Evolutionary conservation across 2,113 vertebrate species (phyloP).

Genomic region (Pangasianodon gigas): DNA sequence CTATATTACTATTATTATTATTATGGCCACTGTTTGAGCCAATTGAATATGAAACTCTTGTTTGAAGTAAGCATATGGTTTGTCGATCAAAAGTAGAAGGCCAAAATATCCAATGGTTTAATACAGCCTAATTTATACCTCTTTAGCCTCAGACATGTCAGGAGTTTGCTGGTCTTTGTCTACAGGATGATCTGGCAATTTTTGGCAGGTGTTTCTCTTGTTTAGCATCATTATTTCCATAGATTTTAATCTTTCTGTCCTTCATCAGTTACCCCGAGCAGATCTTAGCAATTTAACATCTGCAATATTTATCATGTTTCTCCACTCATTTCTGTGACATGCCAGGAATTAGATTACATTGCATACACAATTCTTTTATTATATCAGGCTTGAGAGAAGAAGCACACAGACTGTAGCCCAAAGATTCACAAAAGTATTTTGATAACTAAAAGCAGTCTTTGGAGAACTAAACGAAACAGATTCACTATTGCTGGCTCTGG

Average conservation of each 20-base stretch:
- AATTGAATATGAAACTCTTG: slow-evolving; percentile 71
- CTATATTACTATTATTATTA: slow-evolving; percentile 54
- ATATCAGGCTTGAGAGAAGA: slow-evolving; percentile 2
- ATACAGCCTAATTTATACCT: slow-evolving; percentile 67
- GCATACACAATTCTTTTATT: slow-evolving; percentile 13
- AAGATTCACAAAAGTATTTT: not conserved
- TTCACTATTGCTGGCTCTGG: slow-evolving; percentile 36
- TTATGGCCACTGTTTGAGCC: slow-evolving; percentile 67
- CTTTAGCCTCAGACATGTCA: slow-evolving; percentile 54
- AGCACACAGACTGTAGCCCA: not conserved
- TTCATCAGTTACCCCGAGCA: slow-evolving; percentile 15
- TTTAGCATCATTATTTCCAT: slow-evolving; percentile 46
- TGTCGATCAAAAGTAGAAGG: slow-evolving; percentile 66
- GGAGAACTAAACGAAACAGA: slow-evolving; percentile 37
- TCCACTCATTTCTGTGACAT: slow-evolving; percentile 11
- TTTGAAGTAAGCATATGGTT: slow-evolving; percentile 70
- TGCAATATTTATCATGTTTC: slow-evolving; percentile 9
- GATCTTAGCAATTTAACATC: slow-evolving; percentile 17
- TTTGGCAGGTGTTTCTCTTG: slow-evolving; percentile 36
- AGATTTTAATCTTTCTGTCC: slow-evolving; percentile 29
- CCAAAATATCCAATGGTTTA: slow-evolving; percentile 65
- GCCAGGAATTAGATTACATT: slow-evolving; percentile 11
- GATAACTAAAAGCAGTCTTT: slow-evolving; percentile 9
- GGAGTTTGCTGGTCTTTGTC: slow-evolving; percentile 51
- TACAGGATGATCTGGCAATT: slow-evolving; percentile 23